phyloP scores from a whole-genome alignment of 1,140 invertebrate genomes.

The Periplaneta americana region DNA sequence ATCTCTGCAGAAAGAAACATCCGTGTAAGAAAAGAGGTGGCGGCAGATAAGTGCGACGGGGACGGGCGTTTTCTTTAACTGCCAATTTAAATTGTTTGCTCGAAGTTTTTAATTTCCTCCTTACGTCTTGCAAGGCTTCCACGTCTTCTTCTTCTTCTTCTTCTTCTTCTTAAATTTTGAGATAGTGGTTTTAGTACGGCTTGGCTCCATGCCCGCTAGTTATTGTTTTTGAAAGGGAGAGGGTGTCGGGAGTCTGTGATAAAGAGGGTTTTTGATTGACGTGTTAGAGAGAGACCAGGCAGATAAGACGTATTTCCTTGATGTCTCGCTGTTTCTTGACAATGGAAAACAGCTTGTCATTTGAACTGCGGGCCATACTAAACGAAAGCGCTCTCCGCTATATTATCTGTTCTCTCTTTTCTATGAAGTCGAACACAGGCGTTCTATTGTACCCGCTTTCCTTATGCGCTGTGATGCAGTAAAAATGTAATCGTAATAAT shows the following conservation, averaged over 20 bases:
- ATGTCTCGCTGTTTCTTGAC: not conserved
- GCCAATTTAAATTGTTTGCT: conserved; percentile 4
- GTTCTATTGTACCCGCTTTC: not conserved
- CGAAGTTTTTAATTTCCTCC: conserved; percentile 10
- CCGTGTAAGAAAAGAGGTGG: not conserved
- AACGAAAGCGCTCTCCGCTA: not conserved
- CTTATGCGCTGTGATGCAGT: too few species aligned
- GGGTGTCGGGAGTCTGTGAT: not conserved
- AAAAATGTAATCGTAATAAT: too few species aligned
- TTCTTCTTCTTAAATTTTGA: not conserved
- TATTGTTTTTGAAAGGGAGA: conserved; percentile 4
- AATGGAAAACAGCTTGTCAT: not conserved
- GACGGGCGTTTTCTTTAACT: not conserved
- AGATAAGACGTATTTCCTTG: not conserved
- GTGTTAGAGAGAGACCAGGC: not conserved
- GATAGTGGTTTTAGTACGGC: conserved; percentile 2
- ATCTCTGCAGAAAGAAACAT: not conserved
- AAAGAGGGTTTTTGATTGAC: not conserved
- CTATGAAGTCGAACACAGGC: not conserved
- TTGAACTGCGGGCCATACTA: too few species aligned
- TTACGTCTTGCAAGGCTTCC: not conserved
- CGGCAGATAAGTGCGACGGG: not conserved
- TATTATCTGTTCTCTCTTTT: not conserved
- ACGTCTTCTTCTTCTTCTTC: too few species aligned
- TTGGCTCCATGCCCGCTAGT: not conserved